Base-by-base conservation (phyloP, 2,113 vertebrate genomes). In the Raja brachyura region DNA sequence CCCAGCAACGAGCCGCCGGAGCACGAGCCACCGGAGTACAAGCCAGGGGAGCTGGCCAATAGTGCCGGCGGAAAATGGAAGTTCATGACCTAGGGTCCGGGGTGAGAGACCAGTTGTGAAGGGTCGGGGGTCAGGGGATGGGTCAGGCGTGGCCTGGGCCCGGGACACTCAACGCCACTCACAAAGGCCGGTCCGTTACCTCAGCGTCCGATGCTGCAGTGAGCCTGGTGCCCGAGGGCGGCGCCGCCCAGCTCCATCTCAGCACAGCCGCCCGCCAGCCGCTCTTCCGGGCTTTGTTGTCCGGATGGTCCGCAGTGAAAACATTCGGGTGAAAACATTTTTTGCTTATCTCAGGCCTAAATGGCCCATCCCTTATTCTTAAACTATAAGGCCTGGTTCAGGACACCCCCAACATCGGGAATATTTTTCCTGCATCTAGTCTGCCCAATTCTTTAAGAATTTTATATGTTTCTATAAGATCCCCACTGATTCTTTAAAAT, bases 231-330 rank as follows among this genome's bases (percentile, higher is more conserved):
- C 63, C 66, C 7, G 63, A 39, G 88, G 61, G 96, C 28, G 95
- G 96, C 86, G 96, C 97, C 66, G 96, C 96, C 13, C 25, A 16
- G 95, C 97, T 95, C 6, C 96, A 97, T 70, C 96, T 96, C 96
- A 68, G 93, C 39, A 48, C 39, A 1, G 39, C 39, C 39, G 39
- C 39, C 39, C 39, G 39, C 39, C 39, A 48, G 39, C 39, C 39
- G 39, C 39, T 48, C 39, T 48, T 48, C 39, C 39, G 39, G 39
- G 39, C 39, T 48, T 48, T 48, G 39, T 48, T 48, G 39, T 48
- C 39, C 39, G 39, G 39, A 48, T 48, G 39, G 39, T 48, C 39
- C 39, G 39, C 39, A 48, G 39, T n/a, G n/a, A n/a, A n/a, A n/a
- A n/a, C n/a, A n/a, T 48, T 48, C 3, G 39, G 39, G 39, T 48